Evolutionary conservation across 2,888 invertebrate genomes (phyloP).

Genomic region (Leptodirus hochenwartii): DNA sequence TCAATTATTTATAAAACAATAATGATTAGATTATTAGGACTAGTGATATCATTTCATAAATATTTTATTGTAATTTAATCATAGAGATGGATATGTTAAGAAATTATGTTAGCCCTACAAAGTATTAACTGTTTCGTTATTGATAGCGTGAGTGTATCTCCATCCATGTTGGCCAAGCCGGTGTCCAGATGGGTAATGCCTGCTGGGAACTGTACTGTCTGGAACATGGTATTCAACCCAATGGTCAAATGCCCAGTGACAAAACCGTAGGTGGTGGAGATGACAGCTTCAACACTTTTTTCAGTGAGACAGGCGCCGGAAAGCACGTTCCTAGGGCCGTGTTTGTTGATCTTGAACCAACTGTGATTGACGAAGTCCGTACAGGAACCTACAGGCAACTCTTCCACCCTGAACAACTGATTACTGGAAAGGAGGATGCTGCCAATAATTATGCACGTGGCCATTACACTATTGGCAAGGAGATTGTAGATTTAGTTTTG

Average conservation of each 20-base stretch:
- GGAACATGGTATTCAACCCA: constrained; percentile 64
- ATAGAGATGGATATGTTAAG: neutral
- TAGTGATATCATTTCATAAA: neutral
- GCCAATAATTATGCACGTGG: constrained; percentile 97
- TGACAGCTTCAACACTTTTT: constrained; percentile 63
- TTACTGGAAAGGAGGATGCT: constrained; percentile 93
- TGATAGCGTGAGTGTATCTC: constrained; percentile 71
- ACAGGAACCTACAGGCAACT: constrained; percentile 89
- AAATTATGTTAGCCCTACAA: no score
- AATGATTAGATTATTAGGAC: no score
- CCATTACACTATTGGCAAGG: constrained; percentile 94
- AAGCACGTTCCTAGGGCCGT: constrained; percentile 81
- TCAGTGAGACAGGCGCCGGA: constrained; percentile 56
- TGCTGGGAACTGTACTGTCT: constrained; percentile 77
- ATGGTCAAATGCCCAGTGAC: constrained; percentile 77
- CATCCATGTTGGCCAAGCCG: constrained; percentile 73
- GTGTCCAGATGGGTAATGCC: constrained; percentile 73
- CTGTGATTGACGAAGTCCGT: constrained; percentile 84
- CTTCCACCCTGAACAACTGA: constrained; percentile 94
- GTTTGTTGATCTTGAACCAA: constrained; percentile 83
- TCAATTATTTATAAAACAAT: neutral
- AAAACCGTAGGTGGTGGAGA: constrained; percentile 55
- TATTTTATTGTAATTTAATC: neutral
- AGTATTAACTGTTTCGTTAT: no score
- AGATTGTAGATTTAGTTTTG: constrained; percentile 78